Conservation (phyloP, 2,797 vertebrate species). For the Falco cherrug region DNA sequence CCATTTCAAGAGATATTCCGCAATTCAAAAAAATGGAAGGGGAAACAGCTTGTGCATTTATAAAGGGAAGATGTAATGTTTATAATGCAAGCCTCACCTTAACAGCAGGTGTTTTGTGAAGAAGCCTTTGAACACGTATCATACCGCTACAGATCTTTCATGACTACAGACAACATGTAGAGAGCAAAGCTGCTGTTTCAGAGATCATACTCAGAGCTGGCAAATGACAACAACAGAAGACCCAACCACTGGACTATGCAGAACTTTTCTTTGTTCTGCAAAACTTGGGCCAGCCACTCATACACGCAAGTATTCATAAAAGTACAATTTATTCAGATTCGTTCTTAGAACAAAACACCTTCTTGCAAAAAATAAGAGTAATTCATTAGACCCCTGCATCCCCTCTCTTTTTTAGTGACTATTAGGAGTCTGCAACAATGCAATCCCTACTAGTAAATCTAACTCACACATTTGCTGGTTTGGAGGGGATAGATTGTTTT, state of each 20-base stretch:
- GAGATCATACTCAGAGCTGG: background rate
- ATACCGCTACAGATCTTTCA: background rate
- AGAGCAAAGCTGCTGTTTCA: background rate
- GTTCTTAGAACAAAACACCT: background rate
- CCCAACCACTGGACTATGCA: background rate
- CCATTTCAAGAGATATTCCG: background rate
- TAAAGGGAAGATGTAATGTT: background rate
- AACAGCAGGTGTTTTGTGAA: background rate
- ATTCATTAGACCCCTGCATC: background rate
- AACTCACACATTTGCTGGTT: accelerated
- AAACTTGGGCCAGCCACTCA: background rate
- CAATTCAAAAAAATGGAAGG: background rate
- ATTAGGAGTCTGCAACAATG: background rate
- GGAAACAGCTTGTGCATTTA: background rate
- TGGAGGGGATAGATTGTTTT: background rate
- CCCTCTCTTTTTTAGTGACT: background rate
- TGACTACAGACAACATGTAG: accelerated
- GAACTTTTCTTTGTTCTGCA: background rate
- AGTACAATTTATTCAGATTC: background rate
- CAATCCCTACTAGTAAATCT: background rate
- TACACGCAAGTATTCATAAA: background rate
- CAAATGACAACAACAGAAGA: background rate
- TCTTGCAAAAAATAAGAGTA: background rate
- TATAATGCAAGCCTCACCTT: background rate
- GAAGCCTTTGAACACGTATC: background rate